Evolutionary conservation across 2,888 invertebrate genomes (phyloP).

Genomic region (Yponomeuta cagnagella): DNA sequence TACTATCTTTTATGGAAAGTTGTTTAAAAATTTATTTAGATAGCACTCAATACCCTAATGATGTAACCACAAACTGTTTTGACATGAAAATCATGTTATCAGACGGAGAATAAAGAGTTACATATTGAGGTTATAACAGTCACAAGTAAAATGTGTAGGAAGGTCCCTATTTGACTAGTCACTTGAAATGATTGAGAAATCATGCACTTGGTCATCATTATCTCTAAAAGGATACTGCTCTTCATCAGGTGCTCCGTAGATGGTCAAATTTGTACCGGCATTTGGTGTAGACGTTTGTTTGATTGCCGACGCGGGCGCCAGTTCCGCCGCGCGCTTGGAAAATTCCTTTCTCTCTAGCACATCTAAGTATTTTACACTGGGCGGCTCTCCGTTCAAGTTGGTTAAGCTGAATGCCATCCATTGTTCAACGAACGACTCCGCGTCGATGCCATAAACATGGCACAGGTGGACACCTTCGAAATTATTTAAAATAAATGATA

Average conservation of each 20-base stretch:
- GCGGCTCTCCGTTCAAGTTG: slow-evolving; percentile 76
- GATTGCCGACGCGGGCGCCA: slow-evolving; percentile 31
- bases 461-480: slow-evolving; percentile 78
- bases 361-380: slow-evolving; percentile 75
- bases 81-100: too few relatives aligned
- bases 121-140: neutral
- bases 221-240: slow-evolving; percentile 62
- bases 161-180: slow-evolving; percentile 12
- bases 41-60: neutral
- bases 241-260: slow-evolving; percentile 49
- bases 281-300: slow-evolving; percentile 50
- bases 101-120: neutral
- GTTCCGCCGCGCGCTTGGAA: slow-evolving; percentile 61
- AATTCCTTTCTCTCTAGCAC: slow-evolving; percentile 80
- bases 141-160: slow-evolving; percentile 14
- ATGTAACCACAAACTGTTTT: too few relatives aligned
- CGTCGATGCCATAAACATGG: slow-evolving; percentile 76
- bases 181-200: slow-evolving; percentile 9
- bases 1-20: neutral
- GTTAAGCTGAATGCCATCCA: slow-evolving; percentile 87
- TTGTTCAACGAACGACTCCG: slow-evolving; percentile 83
- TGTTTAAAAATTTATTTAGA: slow-evolving; percentile 3
- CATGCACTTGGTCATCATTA: neutral
- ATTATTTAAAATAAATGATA: slow-evolving; percentile 26
- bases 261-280: slow-evolving; percentile 57